These are phyloP conservation scores for Gallinago solitaria DNA, from an alignment of 2,797 vertebrate genomes.

Conservation along the genomic window DNA sequence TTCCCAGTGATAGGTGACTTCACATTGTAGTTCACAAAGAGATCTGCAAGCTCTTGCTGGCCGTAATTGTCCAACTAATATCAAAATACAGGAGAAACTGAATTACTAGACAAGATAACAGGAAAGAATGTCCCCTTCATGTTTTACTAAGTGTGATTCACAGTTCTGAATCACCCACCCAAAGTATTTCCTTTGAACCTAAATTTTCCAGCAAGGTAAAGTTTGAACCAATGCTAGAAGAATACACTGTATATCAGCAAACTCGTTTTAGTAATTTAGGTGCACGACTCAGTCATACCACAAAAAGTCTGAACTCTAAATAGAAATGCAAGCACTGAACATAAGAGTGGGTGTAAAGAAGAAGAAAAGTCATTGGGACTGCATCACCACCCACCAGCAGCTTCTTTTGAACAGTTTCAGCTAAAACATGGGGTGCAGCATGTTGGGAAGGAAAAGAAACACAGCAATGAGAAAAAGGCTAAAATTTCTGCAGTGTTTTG, in stretches of 20 bases:
- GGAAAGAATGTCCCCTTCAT: not conserved
- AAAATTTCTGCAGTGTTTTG: not conserved
- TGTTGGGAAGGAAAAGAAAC: not conserved
- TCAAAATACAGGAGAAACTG: not conserved
- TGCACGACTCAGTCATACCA: not conserved
- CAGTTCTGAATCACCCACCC: not conserved
- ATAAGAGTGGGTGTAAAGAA: slow-evolving; percentile 18
- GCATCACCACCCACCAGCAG: slow-evolving; percentile 38
- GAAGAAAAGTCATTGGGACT: not conserved
- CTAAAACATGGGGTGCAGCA: not conserved
- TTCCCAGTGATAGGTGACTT: slow-evolving; percentile 96
- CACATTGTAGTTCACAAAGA: slow-evolving; percentile 96
- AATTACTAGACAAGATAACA: not conserved
- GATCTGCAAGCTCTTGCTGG: slow-evolving; percentile 90
- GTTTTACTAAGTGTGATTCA: not conserved
- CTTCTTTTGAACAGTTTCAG: not conserved
- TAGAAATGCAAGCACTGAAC: not conserved
- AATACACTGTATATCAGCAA: not conserved
- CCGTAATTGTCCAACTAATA: slow-evolving; percentile 94
- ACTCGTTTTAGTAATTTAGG: not conserved
- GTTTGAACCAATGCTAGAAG: not conserved
- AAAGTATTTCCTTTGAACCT: not conserved
- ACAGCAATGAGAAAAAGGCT: not conserved
- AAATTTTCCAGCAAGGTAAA: not conserved
- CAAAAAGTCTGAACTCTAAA: not conserved